Percentiles rank a stretch among this genome's conserved stretches.
Evolutionary conservation across 2,888 invertebrate genomes (phyloP).

Genomic region (Hydropsyche betteni): DNA sequence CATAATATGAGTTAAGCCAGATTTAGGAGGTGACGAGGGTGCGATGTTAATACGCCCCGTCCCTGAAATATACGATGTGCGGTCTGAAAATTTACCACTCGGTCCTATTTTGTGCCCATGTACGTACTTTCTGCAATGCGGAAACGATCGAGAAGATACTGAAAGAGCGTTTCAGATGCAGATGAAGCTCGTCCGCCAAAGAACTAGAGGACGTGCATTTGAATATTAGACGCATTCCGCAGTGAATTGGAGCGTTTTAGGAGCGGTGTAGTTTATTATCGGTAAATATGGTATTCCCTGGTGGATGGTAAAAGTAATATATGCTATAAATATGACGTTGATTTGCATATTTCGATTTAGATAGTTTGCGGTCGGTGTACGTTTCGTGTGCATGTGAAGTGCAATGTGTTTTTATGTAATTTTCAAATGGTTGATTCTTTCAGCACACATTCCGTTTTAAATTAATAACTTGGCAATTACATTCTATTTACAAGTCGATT

Average conservation of each 20-base stretch:
- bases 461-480: too few relatives aligned
- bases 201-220: constrained; percentile 1
- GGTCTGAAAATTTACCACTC: constrained; percentile 16
- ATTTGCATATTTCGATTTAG: too few relatives aligned
- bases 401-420: too few relatives aligned
- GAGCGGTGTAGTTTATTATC: too few relatives aligned
- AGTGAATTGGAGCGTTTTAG: too few relatives aligned
- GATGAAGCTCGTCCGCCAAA: constrained; percentile 5
- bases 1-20: constrained; percentile 29
- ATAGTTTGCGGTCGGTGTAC: too few relatives aligned
- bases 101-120: neutral
- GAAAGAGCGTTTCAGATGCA: constrained; percentile 30
- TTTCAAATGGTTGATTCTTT: too few relatives aligned
- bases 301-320: too few relatives aligned
- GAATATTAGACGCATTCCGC: constrained; percentile 5
- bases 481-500: constrained; percentile 9
- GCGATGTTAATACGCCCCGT: constrained; percentile 21
- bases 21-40: constrained; percentile 28
- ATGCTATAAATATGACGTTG: too few relatives aligned
- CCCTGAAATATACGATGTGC: constrained; percentile 7
- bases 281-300: too few relatives aligned
- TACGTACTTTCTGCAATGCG: constrained; percentile 21
- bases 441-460: too few relatives aligned
- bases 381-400: too few relatives aligned
- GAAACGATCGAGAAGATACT: constrained; percentile 10